A percentile compares a stretch with the other conserved stretches of the same genome.
Evolutionary conservation across 2,113 vertebrate species (phyloP).

Genomic region (Coptodon rendalli): DNA sequence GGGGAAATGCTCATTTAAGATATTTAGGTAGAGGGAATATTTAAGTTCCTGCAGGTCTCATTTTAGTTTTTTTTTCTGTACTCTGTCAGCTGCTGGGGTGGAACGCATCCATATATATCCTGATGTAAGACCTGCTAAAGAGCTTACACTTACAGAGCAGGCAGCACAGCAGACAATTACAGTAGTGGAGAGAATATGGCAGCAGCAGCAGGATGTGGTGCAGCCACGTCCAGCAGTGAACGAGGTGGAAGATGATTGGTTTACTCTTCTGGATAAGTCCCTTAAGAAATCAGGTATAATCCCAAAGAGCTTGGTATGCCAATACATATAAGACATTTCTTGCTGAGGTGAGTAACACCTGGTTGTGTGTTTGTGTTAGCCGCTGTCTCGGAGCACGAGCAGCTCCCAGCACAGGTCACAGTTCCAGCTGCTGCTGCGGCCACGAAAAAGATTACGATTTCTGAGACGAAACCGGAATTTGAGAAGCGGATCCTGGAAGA

Average conservation of each 20-base stretch:
- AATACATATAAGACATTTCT: neutral
- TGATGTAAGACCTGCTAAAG: constrained; percentile 9
- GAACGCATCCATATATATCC: neutral
- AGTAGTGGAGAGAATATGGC: neutral
- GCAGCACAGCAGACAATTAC: neutral
- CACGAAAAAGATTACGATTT: neutral
- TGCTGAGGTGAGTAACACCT: neutral
- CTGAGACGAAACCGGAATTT: constrained; percentile 34
- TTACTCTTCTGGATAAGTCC: constrained; percentile 22
- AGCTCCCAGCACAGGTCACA: constrained; percentile 7
- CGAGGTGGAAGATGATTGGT: constrained; percentile 60
- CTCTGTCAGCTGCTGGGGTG: constrained; percentile 1
- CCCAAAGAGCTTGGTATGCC: neutral
- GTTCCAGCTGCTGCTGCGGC: neutral
- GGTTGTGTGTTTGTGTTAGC: constrained; percentile 32
- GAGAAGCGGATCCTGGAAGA: constrained; percentile 48
- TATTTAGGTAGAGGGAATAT: neutral
- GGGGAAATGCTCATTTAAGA: neutral
- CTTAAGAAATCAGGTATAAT: constrained; percentile 55
- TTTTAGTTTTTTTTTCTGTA: neutral
- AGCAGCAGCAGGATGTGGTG: neutral
- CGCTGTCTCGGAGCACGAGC: neutral
- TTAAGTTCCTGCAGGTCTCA: neutral
- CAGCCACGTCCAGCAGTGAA: neutral
- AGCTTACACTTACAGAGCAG: constrained; percentile 4